phyloP scores from a whole-genome alignment of 2,888 invertebrate species.

The Polymixis flavicincta region DNA sequence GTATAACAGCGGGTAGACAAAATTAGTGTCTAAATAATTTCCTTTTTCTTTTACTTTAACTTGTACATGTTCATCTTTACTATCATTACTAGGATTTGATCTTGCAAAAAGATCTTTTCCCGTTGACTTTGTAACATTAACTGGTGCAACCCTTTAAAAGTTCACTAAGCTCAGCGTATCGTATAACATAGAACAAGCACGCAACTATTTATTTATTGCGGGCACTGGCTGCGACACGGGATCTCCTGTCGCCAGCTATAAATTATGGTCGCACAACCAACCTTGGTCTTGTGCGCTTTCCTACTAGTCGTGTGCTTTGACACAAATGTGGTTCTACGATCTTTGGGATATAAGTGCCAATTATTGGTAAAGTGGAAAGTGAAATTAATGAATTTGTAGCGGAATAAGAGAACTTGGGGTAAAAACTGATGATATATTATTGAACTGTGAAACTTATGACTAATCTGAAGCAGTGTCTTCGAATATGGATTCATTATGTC shows the following conservation, averaged over 20 bases:
- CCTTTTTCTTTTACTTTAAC: not conserved
- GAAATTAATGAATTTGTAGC: not conserved
- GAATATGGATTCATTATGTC: not conserved
- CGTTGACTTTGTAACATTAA: constrained; percentile 34
- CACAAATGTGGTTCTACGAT: constrained; percentile 38
- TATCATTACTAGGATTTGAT: not conserved
- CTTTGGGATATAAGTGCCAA: constrained; percentile 4
- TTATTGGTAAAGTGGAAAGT: constrained; percentile 7
- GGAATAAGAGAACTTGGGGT: not conserved
- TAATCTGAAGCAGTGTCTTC: not conserved
- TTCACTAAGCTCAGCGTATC: constrained; percentile 80
- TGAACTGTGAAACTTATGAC: not conserved
- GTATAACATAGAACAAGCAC: constrained; percentile 77
- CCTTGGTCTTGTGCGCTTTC: constrained; percentile 70
- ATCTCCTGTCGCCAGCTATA: constrained; percentile 81
- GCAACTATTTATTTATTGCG: constrained; percentile 82
- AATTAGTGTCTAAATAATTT: not conserved
- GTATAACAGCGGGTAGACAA: not conserved
- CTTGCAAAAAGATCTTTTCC: constrained; percentile 20
- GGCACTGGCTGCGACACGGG: constrained; percentile 78
- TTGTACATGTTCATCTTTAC: not conserved
- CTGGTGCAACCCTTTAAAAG: constrained; percentile 69
- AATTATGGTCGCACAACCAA: constrained; percentile 78
- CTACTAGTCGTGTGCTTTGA: constrained; percentile 61
- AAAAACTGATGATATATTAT: not conserved